Conservation (phyloP, 2,888 invertebrate genomes). For the Proisotoma minuta region DNA sequence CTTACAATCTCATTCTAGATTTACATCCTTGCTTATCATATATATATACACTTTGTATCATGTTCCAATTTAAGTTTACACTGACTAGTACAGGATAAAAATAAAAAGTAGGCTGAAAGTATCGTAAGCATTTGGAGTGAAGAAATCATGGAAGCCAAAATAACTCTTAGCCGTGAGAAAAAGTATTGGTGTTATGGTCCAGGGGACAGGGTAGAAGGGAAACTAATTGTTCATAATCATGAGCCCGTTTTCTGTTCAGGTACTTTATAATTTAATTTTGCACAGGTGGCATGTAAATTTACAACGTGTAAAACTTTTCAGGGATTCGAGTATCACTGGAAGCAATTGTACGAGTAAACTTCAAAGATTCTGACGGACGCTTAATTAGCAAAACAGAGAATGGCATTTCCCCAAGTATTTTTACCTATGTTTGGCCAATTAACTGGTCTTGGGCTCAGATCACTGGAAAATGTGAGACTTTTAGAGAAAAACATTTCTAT, state of each 20-base stretch:
- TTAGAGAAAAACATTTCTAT: background rate
- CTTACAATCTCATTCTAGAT: too few relatives aligned
- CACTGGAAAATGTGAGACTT: conserved; percentile 27
- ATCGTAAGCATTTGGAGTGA: too few relatives aligned
- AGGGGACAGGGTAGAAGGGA: conserved; percentile 31
- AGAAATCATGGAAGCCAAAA: conserved; percentile 25
- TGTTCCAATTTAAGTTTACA: too few relatives aligned
- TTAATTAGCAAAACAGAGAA: conserved; percentile 22
- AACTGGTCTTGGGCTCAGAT: conserved; percentile 37
- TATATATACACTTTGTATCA: too few relatives aligned
- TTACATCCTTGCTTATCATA: too few relatives aligned
- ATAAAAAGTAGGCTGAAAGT: too few relatives aligned
- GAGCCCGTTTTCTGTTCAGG: conserved; percentile 27
- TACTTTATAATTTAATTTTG: conserved; percentile 6
- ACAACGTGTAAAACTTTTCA: background rate
- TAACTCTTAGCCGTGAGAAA: conserved; percentile 29
- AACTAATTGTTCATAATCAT: conserved; percentile 20
- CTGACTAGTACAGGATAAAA: too few relatives aligned
- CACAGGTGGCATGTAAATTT: background rate
- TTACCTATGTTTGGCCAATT: conserved; percentile 33
- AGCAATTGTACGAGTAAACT: conserved; percentile 27
- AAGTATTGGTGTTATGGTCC: conserved; percentile 32
- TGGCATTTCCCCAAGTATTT: conserved; percentile 25
- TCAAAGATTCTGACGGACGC: conserved; percentile 21
- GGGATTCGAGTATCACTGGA: conserved; percentile 32